Conservation (phyloP, 2,888 invertebrate genomes). For the Lamellibrachia satsuma region DNA sequence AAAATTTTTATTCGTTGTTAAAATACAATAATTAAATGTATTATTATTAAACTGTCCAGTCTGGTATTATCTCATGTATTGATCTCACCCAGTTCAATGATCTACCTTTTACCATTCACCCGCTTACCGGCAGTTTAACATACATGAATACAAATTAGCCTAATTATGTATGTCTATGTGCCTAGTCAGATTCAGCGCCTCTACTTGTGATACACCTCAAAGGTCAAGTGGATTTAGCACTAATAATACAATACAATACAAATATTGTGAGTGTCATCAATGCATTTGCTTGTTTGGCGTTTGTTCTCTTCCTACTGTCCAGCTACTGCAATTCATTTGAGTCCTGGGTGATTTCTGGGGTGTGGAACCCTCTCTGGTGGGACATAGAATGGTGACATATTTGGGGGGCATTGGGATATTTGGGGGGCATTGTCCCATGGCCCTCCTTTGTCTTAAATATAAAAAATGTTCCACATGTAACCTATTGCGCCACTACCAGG, state of each 20-base stretch:
- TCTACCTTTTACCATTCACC: not conserved
- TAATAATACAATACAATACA: not conserved
- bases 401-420: too few relatives aligned
- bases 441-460: too few relatives aligned
- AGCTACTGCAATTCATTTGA: not conserved
- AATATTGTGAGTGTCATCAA: not conserved
- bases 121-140: not conserved
- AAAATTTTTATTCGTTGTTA: too few relatives aligned
- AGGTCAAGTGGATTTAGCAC: not conserved
- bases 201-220: not conserved
- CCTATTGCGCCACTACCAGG: too few relatives aligned
- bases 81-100: not conserved
- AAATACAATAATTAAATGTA: too few relatives aligned
- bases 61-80: not conserved
- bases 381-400: not conserved
- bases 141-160: not conserved
- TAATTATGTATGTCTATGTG: not conserved
- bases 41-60: not conserved
- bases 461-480: too few relatives aligned
- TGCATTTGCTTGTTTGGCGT: not conserved
- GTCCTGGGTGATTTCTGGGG: not conserved
- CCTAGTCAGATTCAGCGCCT: not conserved
- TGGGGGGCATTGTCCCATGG: too few relatives aligned
- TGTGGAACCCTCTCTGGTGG: not conserved
- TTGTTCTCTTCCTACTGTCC: not conserved